Evolutionary conservation across 2,888 invertebrate genomes (phyloP).

Genomic region (Tryphoninae sp.): DNA sequence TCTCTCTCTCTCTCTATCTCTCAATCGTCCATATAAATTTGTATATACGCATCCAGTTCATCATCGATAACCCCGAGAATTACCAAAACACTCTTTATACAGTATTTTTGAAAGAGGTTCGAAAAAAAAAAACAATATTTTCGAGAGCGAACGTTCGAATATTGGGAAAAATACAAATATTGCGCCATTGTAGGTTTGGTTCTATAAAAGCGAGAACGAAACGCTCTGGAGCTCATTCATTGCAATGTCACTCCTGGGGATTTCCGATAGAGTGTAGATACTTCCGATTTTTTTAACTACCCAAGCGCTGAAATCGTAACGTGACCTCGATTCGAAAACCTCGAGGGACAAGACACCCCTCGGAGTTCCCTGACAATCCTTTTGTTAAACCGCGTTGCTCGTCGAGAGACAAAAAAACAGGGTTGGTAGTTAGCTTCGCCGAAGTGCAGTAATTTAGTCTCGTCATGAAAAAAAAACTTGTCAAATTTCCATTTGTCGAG

Average conservation of each 20-base stretch:
- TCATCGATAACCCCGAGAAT: conserved; percentile 46
- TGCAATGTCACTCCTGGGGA: conserved; percentile 43
- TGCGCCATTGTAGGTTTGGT: conserved; percentile 32
- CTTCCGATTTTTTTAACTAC: conserved; percentile 20
- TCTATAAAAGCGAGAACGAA: conserved; percentile 22
- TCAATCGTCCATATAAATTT: not conserved
- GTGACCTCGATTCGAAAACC: conserved; percentile 42
- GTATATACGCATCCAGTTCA: conserved; percentile 20
- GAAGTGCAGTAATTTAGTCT: not conserved
- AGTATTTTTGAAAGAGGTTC: conserved; percentile 23
- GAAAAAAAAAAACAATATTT: conserved; percentile 10
- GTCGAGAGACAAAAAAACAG: not conserved
- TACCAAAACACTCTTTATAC: conserved; percentile 10
- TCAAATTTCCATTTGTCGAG: not conserved
- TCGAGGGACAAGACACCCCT: conserved; percentile 21
- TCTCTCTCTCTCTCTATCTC: too few relatives aligned
- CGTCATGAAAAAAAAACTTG: conserved; percentile 1
- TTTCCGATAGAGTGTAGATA: conserved; percentile 45
- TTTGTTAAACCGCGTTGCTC: not conserved
- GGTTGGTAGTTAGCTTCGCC: conserved; percentile 11
- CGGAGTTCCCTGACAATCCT: conserved; percentile 8
- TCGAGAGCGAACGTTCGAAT: conserved; percentile 35
- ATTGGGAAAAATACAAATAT: conserved; percentile 38
- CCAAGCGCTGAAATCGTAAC: conserved; percentile 24
- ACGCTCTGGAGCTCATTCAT: conserved; percentile 42